phyloP scores from a whole-genome alignment of 2,888 invertebrate genomes.

The Chloroclystis v-ata region DNA sequence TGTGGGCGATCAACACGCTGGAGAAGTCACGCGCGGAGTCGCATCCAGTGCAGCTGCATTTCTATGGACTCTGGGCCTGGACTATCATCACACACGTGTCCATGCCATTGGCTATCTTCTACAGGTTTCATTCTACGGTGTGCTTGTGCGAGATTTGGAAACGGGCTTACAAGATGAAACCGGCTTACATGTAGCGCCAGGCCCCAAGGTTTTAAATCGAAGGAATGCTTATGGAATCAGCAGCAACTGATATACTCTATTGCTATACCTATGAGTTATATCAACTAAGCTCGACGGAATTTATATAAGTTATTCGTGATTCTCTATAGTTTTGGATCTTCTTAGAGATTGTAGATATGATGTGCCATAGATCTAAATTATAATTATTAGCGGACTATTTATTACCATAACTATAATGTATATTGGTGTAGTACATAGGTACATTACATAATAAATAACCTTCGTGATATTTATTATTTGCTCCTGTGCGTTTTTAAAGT shows the following conservation, averaged over 20 bases:
- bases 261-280: too few relatives aligned
- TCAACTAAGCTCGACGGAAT: too few relatives aligned
- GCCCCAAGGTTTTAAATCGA: slow-evolving; percentile 51
- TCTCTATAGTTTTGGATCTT: slow-evolving; percentile 40
- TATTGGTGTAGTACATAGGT: slow-evolving; percentile 16
- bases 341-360: slow-evolving; percentile 45
- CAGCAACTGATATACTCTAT: too few relatives aligned
- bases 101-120: slow-evolving; percentile 95
- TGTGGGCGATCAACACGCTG: slow-evolving; percentile 96
- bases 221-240: too few relatives aligned
- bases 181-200: slow-evolving; percentile 86
- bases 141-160: slow-evolving; percentile 98
- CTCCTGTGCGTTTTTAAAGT: slow-evolving; percentile 56
- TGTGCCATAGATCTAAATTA: slow-evolving; percentile 63
- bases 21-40: slow-evolving; percentile 94
- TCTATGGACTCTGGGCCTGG: slow-evolving; percentile 97
- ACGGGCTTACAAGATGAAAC: slow-evolving; percentile 94
- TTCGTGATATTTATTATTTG: slow-evolving; percentile 27
- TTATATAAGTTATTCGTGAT: not conserved
- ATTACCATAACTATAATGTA: slow-evolving; percentile 11
- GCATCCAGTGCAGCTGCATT: slow-evolving; percentile 93
- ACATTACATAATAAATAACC: slow-evolving; percentile 10
- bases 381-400: slow-evolving; percentile 16
- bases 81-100: slow-evolving; percentile 96
- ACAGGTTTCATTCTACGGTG: slow-evolving; percentile 96